A percentile compares a stretch with the other conserved stretches of the same genome.
These are phyloP conservation scores for Helarctos malayanus DNA, from an alignment of 2,797 vertebrate species.

Conservation along the genomic window DNA sequence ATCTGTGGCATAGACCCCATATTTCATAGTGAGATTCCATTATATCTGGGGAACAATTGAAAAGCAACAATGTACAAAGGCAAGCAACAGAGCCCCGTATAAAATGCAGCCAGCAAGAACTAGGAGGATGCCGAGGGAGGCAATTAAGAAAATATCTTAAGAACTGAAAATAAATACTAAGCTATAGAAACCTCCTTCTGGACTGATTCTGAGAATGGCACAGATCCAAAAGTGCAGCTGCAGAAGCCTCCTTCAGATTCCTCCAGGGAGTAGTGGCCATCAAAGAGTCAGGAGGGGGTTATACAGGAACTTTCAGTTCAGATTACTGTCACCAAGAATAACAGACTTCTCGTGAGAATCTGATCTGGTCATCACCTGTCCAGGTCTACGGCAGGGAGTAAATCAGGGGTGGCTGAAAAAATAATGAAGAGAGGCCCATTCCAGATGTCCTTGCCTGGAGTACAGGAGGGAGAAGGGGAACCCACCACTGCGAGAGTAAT, in stretches of 20 bases:
- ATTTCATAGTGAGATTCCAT: constrained; percentile 21
- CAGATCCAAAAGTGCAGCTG: background rate
- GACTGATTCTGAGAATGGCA: background rate
- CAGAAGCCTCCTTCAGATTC: background rate
- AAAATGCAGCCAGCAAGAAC: background rate
- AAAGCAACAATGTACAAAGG: constrained; percentile 17
- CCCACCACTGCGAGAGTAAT: background rate
- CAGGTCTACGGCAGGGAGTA: background rate
- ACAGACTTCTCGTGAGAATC: constrained; percentile 8
- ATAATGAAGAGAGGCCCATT: background rate
- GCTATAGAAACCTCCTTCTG: background rate
- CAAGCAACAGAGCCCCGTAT: background rate
- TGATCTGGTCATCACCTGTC: background rate
- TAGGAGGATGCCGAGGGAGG: background rate
- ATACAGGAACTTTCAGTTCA: background rate
- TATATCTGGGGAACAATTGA: background rate
- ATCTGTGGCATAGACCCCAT: background rate
- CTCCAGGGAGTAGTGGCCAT: constrained; percentile 12
- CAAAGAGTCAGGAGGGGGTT: background rate
- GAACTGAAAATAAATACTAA: background rate
- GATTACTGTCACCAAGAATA: constrained; percentile 22
- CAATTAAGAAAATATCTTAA: constrained; percentile 63
- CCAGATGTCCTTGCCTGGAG: background rate
- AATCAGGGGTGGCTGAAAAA: background rate
- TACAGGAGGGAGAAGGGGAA: background rate